phyloP scores from a whole-genome alignment of 2,113 vertebrate species.

The Cephalopholis sonnerati region DNA sequence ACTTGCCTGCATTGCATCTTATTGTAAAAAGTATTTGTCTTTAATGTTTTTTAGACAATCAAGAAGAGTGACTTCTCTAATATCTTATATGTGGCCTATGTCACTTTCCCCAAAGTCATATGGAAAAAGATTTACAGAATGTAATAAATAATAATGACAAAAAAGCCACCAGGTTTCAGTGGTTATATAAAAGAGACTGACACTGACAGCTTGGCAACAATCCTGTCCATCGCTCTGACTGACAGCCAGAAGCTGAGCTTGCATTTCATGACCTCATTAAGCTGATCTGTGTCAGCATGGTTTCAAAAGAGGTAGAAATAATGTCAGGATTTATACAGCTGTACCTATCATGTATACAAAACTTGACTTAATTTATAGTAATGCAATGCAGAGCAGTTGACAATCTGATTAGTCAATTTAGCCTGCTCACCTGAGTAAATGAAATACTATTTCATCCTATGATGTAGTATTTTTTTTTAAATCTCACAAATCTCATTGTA shows the following conservation, averaged over 20 bases:
- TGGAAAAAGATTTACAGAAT: not conserved
- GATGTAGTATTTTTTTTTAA: not conserved
- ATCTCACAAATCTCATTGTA: not conserved
- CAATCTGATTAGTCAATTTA: not conserved
- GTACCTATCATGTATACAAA: not conserved
- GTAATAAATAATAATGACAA: constrained; percentile 13
- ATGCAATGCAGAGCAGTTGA: not conserved
- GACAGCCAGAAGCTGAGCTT: constrained; percentile 59
- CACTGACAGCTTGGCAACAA: constrained; percentile 51
- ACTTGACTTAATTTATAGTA: constrained; percentile 1
- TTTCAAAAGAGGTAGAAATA: constrained; percentile 27
- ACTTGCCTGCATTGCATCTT: not conserved
- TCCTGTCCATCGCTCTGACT: constrained; percentile 53
- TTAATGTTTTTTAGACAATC: not conserved
- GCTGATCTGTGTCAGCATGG: constrained; percentile 50
- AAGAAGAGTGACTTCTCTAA: not conserved
- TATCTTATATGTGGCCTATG: not conserved
- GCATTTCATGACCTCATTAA: constrained; percentile 64
- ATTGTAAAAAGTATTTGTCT: not conserved
- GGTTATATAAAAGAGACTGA: constrained; percentile 33
- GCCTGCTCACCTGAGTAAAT: not conserved
- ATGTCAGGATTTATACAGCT: constrained; percentile 10
- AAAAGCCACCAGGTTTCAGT: constrained; percentile 13
- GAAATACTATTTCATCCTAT: not conserved
- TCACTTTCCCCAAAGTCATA: not conserved